These are phyloP conservation scores for Pyrgus malvae DNA, from an alignment of 2,888 invertebrate genomes.

Conservation along the genomic window DNA sequence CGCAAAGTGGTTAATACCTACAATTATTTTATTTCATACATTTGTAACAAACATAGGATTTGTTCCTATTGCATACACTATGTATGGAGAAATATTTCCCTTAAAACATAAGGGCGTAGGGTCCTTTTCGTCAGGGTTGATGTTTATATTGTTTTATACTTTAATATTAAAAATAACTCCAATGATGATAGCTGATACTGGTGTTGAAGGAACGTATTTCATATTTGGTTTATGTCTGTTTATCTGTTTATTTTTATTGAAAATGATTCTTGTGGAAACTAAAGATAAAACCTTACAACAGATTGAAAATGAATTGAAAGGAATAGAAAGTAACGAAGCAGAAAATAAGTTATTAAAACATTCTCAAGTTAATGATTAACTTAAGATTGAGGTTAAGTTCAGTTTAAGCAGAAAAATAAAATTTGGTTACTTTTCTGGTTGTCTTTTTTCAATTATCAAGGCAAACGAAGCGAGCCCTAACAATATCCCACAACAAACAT, in stretches of 20 bases:
- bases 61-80: slow-evolving; percentile 40
- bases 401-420: too few relatives aligned
- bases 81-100: slow-evolving; percentile 45
- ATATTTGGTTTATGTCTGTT: slow-evolving; percentile 33
- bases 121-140: slow-evolving; percentile 36
- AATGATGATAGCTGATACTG: slow-evolving; percentile 39
- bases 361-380: too few relatives aligned
- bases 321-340: neutral
- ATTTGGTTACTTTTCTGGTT: too few relatives aligned
- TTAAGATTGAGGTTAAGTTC: too few relatives aligned
- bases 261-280: slow-evolving; percentile 3
- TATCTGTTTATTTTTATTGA: slow-evolving; percentile 18
- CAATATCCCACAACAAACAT: too few relatives aligned
- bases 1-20: slow-evolving; percentile 34
- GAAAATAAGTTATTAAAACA: neutral
- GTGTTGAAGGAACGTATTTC: slow-evolving; percentile 40
- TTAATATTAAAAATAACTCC: slow-evolving; percentile 42
- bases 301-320: slow-evolving; percentile 17
- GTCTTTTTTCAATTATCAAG: too few relatives aligned
- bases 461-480: too few relatives aligned
- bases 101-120: slow-evolving; percentile 41
- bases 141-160: slow-evolving; percentile 39
- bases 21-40: slow-evolving; percentile 40
- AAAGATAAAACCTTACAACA: slow-evolving; percentile 18
- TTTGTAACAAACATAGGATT: slow-evolving; percentile 43